Base-by-base conservation (phyloP, 1,140 invertebrate species). In the Eriocheir sinensis region DNA sequence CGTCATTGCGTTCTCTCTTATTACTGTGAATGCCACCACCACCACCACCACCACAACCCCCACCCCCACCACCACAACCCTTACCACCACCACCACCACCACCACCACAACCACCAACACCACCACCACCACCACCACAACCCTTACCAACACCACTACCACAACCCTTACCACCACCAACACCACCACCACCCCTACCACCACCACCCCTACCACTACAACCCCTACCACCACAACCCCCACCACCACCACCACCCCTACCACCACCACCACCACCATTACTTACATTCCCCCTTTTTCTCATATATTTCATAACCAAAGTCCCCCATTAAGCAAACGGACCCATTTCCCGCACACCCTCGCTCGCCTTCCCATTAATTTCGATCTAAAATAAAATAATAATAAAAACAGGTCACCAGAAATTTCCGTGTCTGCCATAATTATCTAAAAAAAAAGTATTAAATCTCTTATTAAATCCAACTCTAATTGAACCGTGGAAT, bases 231-330 rank as follows among this genome's bases (percentile, higher is more conserved):
- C 27, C 79, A 81, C 79, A 4, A 85, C 32, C 15, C n/a, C 81
- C 81, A 85, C 15, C 38, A 85, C 32, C 34, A 32, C 81, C 81
- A 85, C 81, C 34, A 85, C 81, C 81, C n/a, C 81, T 38, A 85
- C 81, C 81, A 85, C 81, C 34, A 85, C 15, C 34, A 3, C n/a
- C 85, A 88, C 40, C 85, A 15, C 36, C n/a, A 41, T n/a, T n/a
- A n/a, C n/a, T n/a, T n/a, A n/a, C n/a, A n/a, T n/a, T n/a, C n/a
- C n/a, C n/a, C n/a, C n/a, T n/a, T n/a, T n/a, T n/a, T 80, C 79
- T 30, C 79, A 27, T 30, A 3, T 32, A 80, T 32, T n/a, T n/a
- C n/a, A n/a, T n/a, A n/a, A n/a, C n/a, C n/a, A n/a, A n/a, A n/a
- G n/a, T n/a, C n/a, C n/a, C n/a, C n/a, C n/a, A n/a, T n/a, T n/a